Conservation (phyloP, 2,797 vertebrate species). For the Sus cebifrons region DNA sequence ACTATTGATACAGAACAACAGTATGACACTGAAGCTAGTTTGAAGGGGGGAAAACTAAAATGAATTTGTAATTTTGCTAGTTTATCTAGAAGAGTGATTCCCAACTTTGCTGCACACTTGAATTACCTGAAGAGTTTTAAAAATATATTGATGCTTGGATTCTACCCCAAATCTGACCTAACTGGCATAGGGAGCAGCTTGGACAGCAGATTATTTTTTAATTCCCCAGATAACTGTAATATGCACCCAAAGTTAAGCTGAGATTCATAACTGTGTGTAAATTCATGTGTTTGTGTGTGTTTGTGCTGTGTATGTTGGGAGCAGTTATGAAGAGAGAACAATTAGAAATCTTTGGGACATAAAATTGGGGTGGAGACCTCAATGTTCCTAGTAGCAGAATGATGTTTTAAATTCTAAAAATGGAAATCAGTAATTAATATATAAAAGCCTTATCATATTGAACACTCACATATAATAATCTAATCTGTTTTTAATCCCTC, state of each 20-base stretch:
- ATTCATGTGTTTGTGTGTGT: not conserved
- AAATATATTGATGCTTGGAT: not conserved
- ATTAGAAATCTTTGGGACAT: not conserved
- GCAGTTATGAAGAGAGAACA: not conserved
- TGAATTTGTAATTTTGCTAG: conserved; percentile 55
- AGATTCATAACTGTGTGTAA: not conserved
- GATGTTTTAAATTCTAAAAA: conserved; percentile 45
- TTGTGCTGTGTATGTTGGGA: not conserved
- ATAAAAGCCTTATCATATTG: not conserved
- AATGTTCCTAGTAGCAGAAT: not conserved
- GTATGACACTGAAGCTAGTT: not conserved
- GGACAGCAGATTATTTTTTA: not conserved
- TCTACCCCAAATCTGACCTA: not conserved
- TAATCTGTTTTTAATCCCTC: not conserved
- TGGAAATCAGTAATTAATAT: conserved; percentile 28
- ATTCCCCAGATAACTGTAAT: conserved; percentile 1
- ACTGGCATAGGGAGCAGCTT: not conserved
- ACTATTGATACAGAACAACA: conserved; percentile 23
- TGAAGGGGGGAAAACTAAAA: conserved; percentile 54
- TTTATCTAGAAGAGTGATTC: conserved; percentile 53
- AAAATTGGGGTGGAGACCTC: not conserved
- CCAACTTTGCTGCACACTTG: not conserved
- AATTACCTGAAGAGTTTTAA: not conserved
- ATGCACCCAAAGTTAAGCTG: not conserved
- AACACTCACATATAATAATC: not conserved